Evolutionary conservation across 2,113 vertebrate genomes (phyloP).

Genomic region (Rhizomys pruinosus): DNA sequence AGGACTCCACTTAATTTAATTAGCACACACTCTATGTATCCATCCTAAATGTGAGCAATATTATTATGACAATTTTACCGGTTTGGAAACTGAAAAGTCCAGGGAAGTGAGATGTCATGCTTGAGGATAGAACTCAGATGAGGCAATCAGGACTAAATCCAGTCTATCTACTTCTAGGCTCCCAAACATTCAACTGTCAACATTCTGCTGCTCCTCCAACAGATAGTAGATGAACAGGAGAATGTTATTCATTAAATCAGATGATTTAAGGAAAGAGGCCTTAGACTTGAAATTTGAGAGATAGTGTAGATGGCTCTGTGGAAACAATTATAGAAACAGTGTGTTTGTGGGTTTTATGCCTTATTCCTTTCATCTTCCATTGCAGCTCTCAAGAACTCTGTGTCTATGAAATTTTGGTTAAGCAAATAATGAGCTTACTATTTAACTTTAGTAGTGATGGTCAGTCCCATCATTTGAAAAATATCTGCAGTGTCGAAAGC

Average conservation of each 20-base stretch:
- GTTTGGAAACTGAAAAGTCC: neutral
- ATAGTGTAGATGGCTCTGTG: neutral
- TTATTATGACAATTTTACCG: neutral
- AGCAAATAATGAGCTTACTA: neutral
- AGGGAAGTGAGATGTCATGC: neutral
- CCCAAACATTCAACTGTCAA: neutral
- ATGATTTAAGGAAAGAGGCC: neutral
- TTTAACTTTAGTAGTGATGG: neutral
- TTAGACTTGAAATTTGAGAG: neutral
- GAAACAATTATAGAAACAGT: neutral
- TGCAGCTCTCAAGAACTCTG: neutral
- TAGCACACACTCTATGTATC: neutral
- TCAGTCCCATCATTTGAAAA: neutral
- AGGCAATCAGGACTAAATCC: neutral
- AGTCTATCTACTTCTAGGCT: neutral
- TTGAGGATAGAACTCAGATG: neutral
- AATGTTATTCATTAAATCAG: constrained; percentile 32
- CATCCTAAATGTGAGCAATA: neutral
- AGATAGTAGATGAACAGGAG: neutral
- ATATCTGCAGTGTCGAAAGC: neutral
- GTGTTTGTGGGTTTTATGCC: neutral
- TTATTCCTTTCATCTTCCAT: neutral
- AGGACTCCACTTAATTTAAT: neutral
- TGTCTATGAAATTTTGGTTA: neutral
- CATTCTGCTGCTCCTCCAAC: neutral